A percentile compares a stretch with the other conserved stretches of the same genome.
Conservation (phyloP, 1,140 invertebrate species). For the Panagrolaimus sp. region DNA sequence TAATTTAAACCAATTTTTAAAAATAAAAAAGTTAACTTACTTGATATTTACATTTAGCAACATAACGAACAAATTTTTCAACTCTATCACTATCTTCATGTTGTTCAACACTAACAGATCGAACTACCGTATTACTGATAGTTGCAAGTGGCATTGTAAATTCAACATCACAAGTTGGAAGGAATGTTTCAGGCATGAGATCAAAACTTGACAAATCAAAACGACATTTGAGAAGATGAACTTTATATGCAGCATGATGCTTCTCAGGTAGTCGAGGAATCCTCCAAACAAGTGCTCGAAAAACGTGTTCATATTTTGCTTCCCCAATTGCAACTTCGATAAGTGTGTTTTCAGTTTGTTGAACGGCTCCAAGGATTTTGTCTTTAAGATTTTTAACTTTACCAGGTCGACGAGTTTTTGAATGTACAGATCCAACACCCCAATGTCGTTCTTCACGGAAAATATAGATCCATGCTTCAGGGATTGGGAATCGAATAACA, state of each 20-base stretch:
- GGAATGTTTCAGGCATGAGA: conserved; percentile 84
- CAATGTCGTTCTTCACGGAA: conserved; percentile 97
- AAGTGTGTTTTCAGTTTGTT: conserved; percentile 77
- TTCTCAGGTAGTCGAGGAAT: conserved; percentile 67
- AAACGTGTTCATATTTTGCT: conserved; percentile 98
- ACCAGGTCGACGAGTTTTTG: conserved; percentile 68
- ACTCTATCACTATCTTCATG: conserved; percentile 80
- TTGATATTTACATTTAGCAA: conserved; percentile 89
- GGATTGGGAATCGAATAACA: conserved; percentile 88
- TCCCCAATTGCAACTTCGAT: conserved; percentile 89
- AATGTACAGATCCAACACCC: conserved; percentile 71
- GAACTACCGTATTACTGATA: conserved; percentile 87
- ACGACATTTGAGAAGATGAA: conserved; percentile 65
- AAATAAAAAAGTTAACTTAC: background rate
- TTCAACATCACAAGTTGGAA: conserved; percentile 80
- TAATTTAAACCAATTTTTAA: background rate
- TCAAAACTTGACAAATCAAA: conserved; percentile 92
- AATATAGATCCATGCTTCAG: conserved; percentile 95
- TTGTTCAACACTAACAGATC: conserved; percentile 79
- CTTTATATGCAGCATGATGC: conserved; percentile 55
- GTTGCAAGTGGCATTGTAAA: conserved; percentile 98
- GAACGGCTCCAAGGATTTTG: conserved; percentile 81
- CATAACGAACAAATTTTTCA: conserved; percentile 94
- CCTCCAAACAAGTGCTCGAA: conserved; percentile 92
- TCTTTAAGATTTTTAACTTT: conserved; percentile 81